Evolutionary conservation across 92 coral and sea anemone genomes (phyloP).

Genomic region (Parazoanthus swiftii): DNA sequence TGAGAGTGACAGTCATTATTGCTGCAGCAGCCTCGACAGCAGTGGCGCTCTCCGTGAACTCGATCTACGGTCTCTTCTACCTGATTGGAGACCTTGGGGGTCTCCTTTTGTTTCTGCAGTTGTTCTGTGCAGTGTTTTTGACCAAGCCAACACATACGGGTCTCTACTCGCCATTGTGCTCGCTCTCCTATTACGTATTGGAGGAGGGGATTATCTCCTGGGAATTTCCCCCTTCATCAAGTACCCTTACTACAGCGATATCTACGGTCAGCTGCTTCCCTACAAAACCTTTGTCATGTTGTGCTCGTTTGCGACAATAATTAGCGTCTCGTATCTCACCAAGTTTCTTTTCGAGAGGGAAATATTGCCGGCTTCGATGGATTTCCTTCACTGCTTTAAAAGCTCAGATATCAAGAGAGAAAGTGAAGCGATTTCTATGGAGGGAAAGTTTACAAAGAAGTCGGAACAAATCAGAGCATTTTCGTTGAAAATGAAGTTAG

Average conservation of each 20-base stretch:
- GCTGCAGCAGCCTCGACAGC: conserved; percentile 79
- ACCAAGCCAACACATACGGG: conserved; percentile 55
- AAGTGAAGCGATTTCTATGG: neutral
- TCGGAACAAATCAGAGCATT: too few species aligned
- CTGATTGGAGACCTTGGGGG: conserved; percentile 76
- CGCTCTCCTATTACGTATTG: conserved; percentile 43
- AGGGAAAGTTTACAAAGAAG: neutral
- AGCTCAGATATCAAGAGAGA: neutral
- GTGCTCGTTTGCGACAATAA: conserved; percentile 30
- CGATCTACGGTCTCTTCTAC: conserved; percentile 79
- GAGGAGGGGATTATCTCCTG: conserved; percentile 52
- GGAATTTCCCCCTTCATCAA: conserved; percentile 52
- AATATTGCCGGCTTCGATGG: conserved; percentile 37
- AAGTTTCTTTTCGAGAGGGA: conserved; percentile 42
- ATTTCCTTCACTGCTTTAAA: conserved; percentile 43
- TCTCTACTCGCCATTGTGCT: conserved; percentile 44
- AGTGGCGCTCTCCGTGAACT: conserved; percentile 71
- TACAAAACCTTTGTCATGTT: conserved; percentile 62
- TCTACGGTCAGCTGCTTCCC: conserved; percentile 57
- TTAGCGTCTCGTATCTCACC: conserved; percentile 42
- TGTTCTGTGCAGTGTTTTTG: conserved; percentile 53
- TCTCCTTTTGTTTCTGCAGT: conserved; percentile 84
- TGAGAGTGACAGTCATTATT: conserved; percentile 58
- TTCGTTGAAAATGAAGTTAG: too few species aligned
- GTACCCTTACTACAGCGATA: conserved; percentile 59